Conservation (phyloP, 2,113 vertebrate species). For the Spilogale gracilis region DNA sequence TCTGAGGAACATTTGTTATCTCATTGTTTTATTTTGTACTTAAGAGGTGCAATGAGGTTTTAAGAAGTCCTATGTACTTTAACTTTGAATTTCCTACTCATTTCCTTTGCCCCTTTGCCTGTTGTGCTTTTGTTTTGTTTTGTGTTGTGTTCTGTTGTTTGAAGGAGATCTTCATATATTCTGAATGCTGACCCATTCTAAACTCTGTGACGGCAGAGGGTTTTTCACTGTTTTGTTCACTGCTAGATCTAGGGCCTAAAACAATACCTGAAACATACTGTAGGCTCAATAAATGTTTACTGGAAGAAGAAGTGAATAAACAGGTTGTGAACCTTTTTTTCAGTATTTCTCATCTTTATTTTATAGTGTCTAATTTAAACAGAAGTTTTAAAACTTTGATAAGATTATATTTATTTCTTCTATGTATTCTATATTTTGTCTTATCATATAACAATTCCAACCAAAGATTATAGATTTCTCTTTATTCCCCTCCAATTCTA, state of each 20-base stretch:
- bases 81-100: not conserved
- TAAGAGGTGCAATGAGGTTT: not conserved
- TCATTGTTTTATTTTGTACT: not conserved
- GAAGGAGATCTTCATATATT: not conserved
- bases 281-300: not conserved
- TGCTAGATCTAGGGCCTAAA: not conserved
- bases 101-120: not conserved
- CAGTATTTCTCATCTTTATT: not conserved
- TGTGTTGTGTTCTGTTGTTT: not conserved
- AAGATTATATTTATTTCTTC: not conserved
- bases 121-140: not conserved
- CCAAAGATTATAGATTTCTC: not conserved
- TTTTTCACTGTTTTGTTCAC: not conserved
- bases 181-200: not conserved
- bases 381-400: not conserved
- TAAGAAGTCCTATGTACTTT: not conserved
- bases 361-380: not conserved
- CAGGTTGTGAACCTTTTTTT: not conserved
- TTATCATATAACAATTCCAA: slow-evolving; percentile 22
- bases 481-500: not conserved
- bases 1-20: not conserved
- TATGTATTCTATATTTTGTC: not conserved
- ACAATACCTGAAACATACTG: not conserved
- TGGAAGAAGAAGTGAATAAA: slow-evolving; percentile 30
- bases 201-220: not conserved